phyloP scores from a whole-genome alignment of 1,140 invertebrate species.

The Halyomorpha halys region DNA sequence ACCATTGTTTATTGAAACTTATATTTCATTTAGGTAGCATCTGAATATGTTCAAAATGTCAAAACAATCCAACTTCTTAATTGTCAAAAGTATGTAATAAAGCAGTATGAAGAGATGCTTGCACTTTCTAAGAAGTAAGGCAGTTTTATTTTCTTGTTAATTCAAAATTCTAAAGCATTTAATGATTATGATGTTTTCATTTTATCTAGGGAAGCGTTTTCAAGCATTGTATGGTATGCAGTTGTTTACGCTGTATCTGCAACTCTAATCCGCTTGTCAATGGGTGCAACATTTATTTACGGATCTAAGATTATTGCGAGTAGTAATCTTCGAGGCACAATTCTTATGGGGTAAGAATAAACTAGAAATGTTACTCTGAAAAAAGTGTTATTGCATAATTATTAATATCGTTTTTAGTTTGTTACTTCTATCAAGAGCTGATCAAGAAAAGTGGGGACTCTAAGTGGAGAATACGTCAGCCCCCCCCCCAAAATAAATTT shows the following conservation, averaged over 20 bases:
- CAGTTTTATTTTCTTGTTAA: too few relatives aligned
- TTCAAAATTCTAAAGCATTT: too few relatives aligned
- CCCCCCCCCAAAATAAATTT: too few relatives aligned
- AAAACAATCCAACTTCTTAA: slow-evolving; percentile 56
- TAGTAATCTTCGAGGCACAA: not conserved
- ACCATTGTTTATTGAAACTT: too few relatives aligned
- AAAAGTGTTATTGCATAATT: too few relatives aligned
- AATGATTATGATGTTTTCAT: not conserved
- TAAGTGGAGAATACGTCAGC: too few relatives aligned
- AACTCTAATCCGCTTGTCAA: not conserved
- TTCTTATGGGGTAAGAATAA: not conserved
- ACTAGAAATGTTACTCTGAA: too few relatives aligned
- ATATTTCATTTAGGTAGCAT: slow-evolving; percentile 53
- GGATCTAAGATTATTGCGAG: not conserved
- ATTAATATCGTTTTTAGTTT: too few relatives aligned
- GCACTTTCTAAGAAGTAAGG: not conserved
- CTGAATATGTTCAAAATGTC: slow-evolving; percentile 66
- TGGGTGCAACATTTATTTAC: not conserved
- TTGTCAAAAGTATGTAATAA: not conserved
- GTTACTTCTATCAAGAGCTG: too few relatives aligned
- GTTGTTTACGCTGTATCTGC: not conserved
- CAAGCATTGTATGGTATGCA: not conserved
- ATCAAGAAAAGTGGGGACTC: too few relatives aligned
- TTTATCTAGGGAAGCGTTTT: not conserved
- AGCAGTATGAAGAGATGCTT: not conserved